Evolutionary conservation across 2,797 vertebrate species (phyloP).

Genomic region (Propithecus perrieri): DNA sequence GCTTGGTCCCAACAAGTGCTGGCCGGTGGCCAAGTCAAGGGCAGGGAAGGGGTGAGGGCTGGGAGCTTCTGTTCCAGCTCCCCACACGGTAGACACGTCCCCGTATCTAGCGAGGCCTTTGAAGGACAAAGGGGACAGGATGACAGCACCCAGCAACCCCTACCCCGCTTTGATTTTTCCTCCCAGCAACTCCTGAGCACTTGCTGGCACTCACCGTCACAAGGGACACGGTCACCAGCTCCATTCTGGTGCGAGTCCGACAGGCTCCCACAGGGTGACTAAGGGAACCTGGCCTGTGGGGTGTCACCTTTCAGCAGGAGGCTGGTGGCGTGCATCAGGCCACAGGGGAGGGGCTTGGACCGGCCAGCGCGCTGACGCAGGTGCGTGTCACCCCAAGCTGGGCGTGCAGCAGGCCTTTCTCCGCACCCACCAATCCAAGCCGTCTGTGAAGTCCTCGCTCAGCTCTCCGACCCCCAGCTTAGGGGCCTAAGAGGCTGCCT

Average conservation of each 20-base stretch:
- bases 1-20: neutral
- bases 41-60: rapidly evolving
- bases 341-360: slow-evolving; percentile 65
- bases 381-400: neutral
- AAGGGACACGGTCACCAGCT: neutral
- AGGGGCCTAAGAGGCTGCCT: neutral
- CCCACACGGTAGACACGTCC: neutral
- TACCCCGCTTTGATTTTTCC: neutral
- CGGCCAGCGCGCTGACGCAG: rapidly evolving
- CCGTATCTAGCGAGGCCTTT: neutral
- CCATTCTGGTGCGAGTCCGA: neutral
- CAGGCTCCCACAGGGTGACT: slow-evolving; percentile 32
- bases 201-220: slow-evolving; percentile 44
- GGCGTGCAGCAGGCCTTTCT: neutral
- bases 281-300: neutral
- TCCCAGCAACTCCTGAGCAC: neutral
- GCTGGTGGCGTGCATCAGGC: slow-evolving; percentile 55
- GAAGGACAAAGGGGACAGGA: neutral
- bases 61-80: neutral
- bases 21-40: neutral
- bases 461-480: neutral
- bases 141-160: neutral
- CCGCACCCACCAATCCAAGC: neutral
- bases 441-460: neutral
- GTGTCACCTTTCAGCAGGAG: slow-evolving; percentile 72